phyloP scores from a whole-genome alignment of 2,797 vertebrate species.

The Myotis daubentonii region DNA sequence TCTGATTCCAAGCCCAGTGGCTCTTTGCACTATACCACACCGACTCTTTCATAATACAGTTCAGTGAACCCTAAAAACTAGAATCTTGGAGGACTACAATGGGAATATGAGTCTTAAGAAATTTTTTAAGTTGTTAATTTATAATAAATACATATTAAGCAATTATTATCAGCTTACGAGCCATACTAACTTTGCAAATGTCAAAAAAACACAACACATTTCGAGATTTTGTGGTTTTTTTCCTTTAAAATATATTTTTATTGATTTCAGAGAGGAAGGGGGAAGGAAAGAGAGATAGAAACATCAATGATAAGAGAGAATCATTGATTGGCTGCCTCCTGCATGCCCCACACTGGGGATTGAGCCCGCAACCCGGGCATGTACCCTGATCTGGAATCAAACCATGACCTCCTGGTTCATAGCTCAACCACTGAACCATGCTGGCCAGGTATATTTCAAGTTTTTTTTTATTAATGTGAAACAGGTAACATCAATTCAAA shows the following conservation, averaged over 20 bases:
- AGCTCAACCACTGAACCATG: too few species aligned
- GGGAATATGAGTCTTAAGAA: not conserved
- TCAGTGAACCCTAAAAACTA: not conserved
- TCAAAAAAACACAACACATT: not conserved
- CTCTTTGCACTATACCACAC: not conserved
- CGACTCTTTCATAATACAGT: constrained; percentile 26
- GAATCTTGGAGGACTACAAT: not conserved
- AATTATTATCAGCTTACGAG: constrained; percentile 3
- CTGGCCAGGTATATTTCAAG: not conserved
- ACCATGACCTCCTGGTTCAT: too few species aligned
- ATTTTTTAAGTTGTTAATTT: not conserved
- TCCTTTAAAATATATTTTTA: too few species aligned
- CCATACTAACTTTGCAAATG: not conserved
- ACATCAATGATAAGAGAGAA: too few species aligned
- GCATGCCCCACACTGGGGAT: too few species aligned
- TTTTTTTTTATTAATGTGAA: constrained; percentile 44
- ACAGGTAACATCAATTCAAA: constrained; percentile 57
- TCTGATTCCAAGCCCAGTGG: not conserved
- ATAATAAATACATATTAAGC: constrained; percentile 25
- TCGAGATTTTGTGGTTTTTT: constrained; percentile 37
- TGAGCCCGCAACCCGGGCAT: too few species aligned
- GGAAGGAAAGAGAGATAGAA: too few species aligned
- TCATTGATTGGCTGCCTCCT: too few species aligned
- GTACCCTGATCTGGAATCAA: too few species aligned
- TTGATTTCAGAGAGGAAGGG: too few species aligned